Percentiles rank a stretch among this genome's conserved stretches.
These are phyloP conservation scores for Myotis planiceps DNA, from an alignment of 2,797 vertebrate species.

Conservation along the genomic window DNA sequence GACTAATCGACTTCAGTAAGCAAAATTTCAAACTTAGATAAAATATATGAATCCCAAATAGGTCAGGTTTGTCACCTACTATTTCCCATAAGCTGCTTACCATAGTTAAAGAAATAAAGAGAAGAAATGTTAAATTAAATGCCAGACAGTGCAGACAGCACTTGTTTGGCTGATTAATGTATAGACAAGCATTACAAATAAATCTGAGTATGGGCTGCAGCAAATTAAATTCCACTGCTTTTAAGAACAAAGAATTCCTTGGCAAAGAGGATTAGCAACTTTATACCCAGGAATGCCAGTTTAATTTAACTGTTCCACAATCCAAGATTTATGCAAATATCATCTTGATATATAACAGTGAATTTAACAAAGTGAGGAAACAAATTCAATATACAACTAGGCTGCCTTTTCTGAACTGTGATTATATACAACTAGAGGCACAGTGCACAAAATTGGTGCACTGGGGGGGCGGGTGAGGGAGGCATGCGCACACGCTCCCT, in stretches of 20 bases:
- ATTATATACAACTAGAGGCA: slow-evolving; percentile 80
- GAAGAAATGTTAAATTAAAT: slow-evolving; percentile 89
- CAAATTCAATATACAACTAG: slow-evolving; percentile 83
- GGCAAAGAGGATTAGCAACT: slow-evolving; percentile 91
- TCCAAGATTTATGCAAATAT: slow-evolving; percentile 91
- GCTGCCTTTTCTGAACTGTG: slow-evolving; percentile 82
- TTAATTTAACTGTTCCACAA: slow-evolving; percentile 91
- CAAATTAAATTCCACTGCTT: slow-evolving; percentile 91
- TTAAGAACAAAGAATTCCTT: slow-evolving; percentile 91
- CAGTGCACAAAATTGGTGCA: no score
- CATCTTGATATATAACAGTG: slow-evolving; percentile 86
- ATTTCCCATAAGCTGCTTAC: slow-evolving; percentile 90
- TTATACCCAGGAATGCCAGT: slow-evolving; percentile 89
- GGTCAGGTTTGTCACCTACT: slow-evolving; percentile 90
- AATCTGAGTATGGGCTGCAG: slow-evolving; percentile 88
- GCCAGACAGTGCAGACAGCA: slow-evolving; percentile 88
- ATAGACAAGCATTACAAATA: slow-evolving; percentile 91
- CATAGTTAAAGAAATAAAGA: slow-evolving; percentile 74
- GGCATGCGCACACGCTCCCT: no score
- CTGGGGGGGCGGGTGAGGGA: no score
- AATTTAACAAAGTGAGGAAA: slow-evolving; percentile 86
- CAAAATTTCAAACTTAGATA: slow-evolving; percentile 89
- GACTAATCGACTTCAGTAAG: slow-evolving; percentile 88
- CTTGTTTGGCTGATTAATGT: slow-evolving; percentile 91
- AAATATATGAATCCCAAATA: slow-evolving; percentile 89